Percentiles rank a stretch among this genome's conserved stretches.
phyloP scores from a whole-genome alignment of 2,113 vertebrate species.

The Bagarius yarrelli region DNA sequence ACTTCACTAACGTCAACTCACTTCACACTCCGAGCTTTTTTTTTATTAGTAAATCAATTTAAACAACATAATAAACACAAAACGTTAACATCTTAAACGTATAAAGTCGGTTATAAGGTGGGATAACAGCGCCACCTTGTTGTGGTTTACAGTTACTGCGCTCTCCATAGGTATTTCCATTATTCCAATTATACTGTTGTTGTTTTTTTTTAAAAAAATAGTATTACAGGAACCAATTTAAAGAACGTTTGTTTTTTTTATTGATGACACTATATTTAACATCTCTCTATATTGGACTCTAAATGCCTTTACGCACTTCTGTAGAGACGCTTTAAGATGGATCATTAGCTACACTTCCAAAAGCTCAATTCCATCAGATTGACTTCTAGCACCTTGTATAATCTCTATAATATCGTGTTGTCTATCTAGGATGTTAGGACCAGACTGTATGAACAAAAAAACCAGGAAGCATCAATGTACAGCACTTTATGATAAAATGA shows the following conservation, averaged over 20 bases:
- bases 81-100: neutral
- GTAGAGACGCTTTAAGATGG: neutral
- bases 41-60: neutral
- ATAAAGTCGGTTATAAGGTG: neutral
- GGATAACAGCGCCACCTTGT: neutral
- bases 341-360: neutral
- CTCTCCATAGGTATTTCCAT: neutral
- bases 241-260: neutral
- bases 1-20: no score
- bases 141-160: neutral
- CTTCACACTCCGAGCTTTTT: neutral
- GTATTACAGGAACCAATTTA: neutral
- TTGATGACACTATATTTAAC: neutral
- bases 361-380: neutral
- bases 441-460: neutral
- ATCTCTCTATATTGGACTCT: neutral
- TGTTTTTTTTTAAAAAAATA: neutral
- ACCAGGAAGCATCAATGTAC: slow-evolving; percentile 14
- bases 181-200: neutral
- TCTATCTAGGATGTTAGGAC: neutral
- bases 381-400: neutral
- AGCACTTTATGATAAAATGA: slow-evolving; percentile 52
- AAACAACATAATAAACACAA: neutral
- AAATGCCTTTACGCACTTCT: no score
- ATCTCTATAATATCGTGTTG: neutral